Conservation (phyloP, 2,797 vertebrate species). For the Poecile montanus region DNA sequence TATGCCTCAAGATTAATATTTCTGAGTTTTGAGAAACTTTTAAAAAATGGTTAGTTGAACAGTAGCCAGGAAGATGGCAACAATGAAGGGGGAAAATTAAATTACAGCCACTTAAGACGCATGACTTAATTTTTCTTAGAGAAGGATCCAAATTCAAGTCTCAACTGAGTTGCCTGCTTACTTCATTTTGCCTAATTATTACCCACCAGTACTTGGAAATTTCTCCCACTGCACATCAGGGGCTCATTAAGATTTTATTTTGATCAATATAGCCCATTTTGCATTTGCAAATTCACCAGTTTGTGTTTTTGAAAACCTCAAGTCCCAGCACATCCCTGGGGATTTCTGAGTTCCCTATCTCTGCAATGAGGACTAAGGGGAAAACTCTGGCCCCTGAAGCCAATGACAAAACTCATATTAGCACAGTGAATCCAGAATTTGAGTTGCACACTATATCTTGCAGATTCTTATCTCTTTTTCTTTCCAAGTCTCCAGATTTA, state of each 20-base stretch:
- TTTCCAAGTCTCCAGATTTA: constrained; percentile 37
- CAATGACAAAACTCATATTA: background rate
- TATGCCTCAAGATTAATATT: background rate
- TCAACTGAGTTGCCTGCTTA: background rate
- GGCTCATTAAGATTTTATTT: constrained; percentile 28
- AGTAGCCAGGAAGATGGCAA: background rate
- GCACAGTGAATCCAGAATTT: background rate
- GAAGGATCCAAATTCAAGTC: background rate
- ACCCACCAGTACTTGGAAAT: background rate
- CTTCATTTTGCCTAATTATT: background rate
- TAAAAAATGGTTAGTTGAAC: background rate
- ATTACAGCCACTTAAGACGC: background rate
- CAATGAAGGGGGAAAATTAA: background rate
- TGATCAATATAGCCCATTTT: background rate
- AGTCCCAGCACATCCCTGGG: background rate
- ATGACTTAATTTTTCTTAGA: background rate
- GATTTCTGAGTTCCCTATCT: background rate
- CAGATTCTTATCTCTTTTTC: constrained; percentile 6
- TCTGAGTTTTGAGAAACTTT: background rate
- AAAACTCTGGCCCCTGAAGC: background rate
- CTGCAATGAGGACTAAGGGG: background rate
- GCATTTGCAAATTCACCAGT: background rate
- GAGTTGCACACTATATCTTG: background rate
- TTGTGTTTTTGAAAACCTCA: background rate
- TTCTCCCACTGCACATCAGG: background rate